Conservation (phyloP, 2,113 vertebrate genomes). For the Entomyzon cyanotis region DNA sequence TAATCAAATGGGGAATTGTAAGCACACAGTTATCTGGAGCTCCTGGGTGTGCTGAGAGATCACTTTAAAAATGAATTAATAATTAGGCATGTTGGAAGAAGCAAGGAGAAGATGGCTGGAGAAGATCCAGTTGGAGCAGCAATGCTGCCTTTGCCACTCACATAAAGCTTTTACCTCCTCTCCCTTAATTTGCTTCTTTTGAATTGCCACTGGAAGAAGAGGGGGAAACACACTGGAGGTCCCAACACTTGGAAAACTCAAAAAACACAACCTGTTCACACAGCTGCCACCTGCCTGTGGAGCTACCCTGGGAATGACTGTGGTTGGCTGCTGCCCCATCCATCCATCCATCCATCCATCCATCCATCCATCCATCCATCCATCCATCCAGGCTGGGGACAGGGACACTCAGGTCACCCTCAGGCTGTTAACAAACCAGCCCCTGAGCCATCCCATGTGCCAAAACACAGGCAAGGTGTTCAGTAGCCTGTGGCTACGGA, state of each 20-base stretch:
- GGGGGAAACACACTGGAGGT: neutral
- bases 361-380: neutral
- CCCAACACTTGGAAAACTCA: neutral
- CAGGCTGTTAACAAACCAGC: neutral
- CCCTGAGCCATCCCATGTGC: neutral
- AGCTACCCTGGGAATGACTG: neutral
- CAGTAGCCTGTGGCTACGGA: neutral
- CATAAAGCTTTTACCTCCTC: neutral
- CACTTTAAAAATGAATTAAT: conserved; percentile 70
- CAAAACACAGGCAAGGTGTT: neutral
- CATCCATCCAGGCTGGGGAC: neutral
- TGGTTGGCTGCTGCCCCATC: neutral
- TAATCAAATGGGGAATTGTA: conserved; percentile 67
- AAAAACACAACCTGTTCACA: neutral
- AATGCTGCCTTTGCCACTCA: neutral
- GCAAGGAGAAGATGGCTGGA: conserved; percentile 21
- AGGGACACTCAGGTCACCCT: neutral
- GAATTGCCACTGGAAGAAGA: neutral
- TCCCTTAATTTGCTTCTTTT: neutral
- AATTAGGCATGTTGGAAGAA: conserved; percentile 44
- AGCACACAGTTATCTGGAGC: conserved; percentile 46
- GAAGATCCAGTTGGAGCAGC: conserved; percentile 29
- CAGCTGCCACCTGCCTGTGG: neutral
- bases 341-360: neutral
- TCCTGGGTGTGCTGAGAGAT: conserved; percentile 53